Evolutionary conservation across 2,113 vertebrate genomes (phyloP), one percentile per base, ranked within the genome.

Genomic region (Mobula birostris): DNA sequence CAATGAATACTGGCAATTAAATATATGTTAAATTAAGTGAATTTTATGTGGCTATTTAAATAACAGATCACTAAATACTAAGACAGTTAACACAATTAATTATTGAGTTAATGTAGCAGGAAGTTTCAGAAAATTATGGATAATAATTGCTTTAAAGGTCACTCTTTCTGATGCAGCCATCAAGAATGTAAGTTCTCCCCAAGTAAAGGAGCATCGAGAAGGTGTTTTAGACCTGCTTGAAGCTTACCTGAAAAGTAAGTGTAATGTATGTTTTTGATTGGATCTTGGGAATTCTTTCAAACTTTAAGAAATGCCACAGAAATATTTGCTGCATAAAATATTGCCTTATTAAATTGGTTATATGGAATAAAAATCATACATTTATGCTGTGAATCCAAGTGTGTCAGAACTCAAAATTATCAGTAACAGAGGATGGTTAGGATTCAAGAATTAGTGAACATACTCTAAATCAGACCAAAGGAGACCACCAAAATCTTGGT

Each of bases 201-300:
- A 99, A 95, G 97, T 98, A 94, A 99, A 98, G 96, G 97, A 99
- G 85, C 99, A 99, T 96, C 96, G 98, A 95, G 97, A 96, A 1
- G 97, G 97, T 0, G 97, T 99, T 66, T 94, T 99, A 97, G 98
- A 99, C 94, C 98, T 99, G 94, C 96, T 97, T 85, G 98, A 98
- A 94, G 97, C 97, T 82, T 99, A 99, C 95, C 96, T 99, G 95
- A 99, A 96, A 98, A 97, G 99, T 99, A 96, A 94, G 94, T 88
- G 68, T 74, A 32, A 48, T 72, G 8, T 40, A n/a, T 66, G 14
- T 76, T 93, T 76, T 74, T 40, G n/a, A 36, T 9, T 36, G 36
- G 7, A 2, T 7, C 5, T 2, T 74, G 17, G 36, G 91, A 93
- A 93, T 74, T 68, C 70, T 21, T 92, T 72, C 91, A 74, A 29